Evolutionary conservation across 2,797 vertebrate genomes (phyloP), one percentile per base, ranked within the genome.

Genomic region (Hoplostethus atlanticus): DNA sequence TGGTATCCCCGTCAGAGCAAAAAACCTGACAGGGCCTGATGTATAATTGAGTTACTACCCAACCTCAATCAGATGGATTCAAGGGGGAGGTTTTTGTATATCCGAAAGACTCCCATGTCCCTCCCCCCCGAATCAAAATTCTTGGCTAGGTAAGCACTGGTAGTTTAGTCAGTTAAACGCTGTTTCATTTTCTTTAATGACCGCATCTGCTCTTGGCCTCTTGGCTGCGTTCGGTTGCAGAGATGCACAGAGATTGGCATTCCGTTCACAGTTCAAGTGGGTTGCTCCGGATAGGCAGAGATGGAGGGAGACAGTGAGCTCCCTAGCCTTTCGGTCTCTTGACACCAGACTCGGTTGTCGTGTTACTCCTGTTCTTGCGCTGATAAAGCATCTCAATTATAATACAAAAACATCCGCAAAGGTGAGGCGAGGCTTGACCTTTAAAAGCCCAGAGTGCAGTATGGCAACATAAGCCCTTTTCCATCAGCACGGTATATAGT

Each of bases 371-470:
- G 71, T 80, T 84, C 86, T 82, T 56, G 81, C 64, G 77, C 71
- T 62, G 72, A 84, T 83, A 84, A 84, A 86, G 53, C 72, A 80
- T 82, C 73, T 84, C 72, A 78, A 86, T 92, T 84, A 90, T 79
- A 83, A 69, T 38, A 68, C 78, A 81, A 73, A 80, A 74, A 83
- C 73, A 78, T 79, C 66, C 40, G 17, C 64, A 76, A 65, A 81
- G 57, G 87, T 84, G 80, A 79, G 16, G 52, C 7, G 44, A 64
- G 64, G 54, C 58, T 80, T 85, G 82, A 87, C 86, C 80, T 84
- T 91, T 84, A 61, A 28, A 30, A 77, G 42, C 10, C 55, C 40
- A 68, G 54, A 70, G 51, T 71, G 58, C 68, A 65, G 73, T 69
- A 65, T 34, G 55, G 30, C n/a, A 83, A 75, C 75, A 79, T 68